Evolutionary conservation across 2,888 invertebrate genomes (phyloP).

Genomic region (Drosophila tripunctata): DNA sequence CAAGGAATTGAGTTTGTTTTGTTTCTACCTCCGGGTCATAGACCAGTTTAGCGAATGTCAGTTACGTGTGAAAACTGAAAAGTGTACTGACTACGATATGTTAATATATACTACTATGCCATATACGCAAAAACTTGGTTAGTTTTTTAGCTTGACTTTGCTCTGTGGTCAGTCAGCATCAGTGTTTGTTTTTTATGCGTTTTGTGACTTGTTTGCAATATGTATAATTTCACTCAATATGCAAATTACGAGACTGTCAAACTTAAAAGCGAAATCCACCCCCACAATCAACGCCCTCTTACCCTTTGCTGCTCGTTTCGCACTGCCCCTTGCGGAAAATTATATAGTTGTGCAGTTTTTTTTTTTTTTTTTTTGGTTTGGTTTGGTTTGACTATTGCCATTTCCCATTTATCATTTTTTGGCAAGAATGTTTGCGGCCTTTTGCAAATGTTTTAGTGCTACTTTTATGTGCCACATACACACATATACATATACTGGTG

Average conservation of each 20-base stretch:
- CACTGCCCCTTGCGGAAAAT: neutral
- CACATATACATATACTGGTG: conserved; percentile 31
- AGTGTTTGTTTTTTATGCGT: too few relatives aligned
- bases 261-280: conserved; percentile 39
- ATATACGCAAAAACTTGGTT: too few relatives aligned
- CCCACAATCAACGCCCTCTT: neutral
- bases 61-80: conserved; percentile 12
- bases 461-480: conserved; percentile 50
- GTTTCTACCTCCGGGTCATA: conserved; percentile 21
- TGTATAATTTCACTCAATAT: conserved; percentile 46
- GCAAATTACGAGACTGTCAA: conserved; percentile 65
- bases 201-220: neutral
- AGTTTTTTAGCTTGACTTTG: neutral
- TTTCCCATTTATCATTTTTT: conserved; percentile 73
- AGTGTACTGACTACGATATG: neutral
- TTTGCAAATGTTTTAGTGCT: conserved; percentile 61
- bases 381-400: conserved; percentile 45
- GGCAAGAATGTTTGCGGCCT: conserved; percentile 59
- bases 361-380: too few relatives aligned
- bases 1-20: conserved; percentile 35
- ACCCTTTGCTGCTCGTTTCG: neutral
- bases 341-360: conserved; percentile 56
- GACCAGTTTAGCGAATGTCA: conserved; percentile 36
- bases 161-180: too few relatives aligned
- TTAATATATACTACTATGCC: neutral